These are phyloP conservation scores for Gavialis gangeticus DNA, from an alignment of 2,113 vertebrate species.

Conservation along the genomic window DNA sequence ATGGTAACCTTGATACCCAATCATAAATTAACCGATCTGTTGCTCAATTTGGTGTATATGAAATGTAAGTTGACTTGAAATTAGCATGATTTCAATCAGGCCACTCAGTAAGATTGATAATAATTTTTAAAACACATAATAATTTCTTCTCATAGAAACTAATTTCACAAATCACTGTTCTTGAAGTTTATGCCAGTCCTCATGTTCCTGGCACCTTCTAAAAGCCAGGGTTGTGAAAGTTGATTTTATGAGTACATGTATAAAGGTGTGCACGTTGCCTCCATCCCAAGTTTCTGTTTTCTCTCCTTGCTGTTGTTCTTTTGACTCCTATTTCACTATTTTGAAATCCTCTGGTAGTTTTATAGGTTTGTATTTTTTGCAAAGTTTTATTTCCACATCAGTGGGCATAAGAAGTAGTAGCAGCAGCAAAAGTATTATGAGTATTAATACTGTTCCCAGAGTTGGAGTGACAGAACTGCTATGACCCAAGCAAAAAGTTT, in stretches of 20 bases:
- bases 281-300: not conserved
- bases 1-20: not conserved
- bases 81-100: too few species aligned
- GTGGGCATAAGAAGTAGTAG: too few species aligned
- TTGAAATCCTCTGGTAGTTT: not conserved
- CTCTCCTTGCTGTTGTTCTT: not conserved
- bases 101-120: too few species aligned
- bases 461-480: too few species aligned
- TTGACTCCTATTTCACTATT: not conserved
- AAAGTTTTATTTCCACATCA: not conserved
- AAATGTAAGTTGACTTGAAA: not conserved
- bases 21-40: not conserved
- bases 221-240: not conserved
- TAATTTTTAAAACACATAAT: too few species aligned
- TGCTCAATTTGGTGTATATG: not conserved
- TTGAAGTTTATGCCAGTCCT: not conserved
- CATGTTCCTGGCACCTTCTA: not conserved
- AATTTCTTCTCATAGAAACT: not conserved
- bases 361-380: not conserved
- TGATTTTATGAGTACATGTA: not conserved
- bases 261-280: not conserved
- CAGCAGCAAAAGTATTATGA: too few species aligned
- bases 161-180: not conserved
- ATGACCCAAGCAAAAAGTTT: not conserved
- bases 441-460: too few species aligned